Base-by-base conservation (phyloP, 1,140 invertebrate genomes). In the Tribolium castaneum region DNA sequence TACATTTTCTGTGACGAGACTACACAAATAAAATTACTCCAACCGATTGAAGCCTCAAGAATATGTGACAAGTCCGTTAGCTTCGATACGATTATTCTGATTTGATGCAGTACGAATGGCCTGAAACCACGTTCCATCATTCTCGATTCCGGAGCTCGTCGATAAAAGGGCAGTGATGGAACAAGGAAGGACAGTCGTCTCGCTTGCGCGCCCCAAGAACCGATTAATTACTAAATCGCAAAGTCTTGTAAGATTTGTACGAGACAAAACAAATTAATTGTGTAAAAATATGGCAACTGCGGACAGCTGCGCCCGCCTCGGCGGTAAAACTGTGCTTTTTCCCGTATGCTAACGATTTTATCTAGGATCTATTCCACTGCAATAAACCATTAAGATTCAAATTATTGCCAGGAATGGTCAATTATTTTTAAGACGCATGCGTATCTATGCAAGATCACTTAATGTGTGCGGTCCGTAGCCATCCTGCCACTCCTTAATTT, bases 401-500 rank as follows among this genome's bases (percentile, higher is more conserved):
- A 59, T 59, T 59, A 22, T 59, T 59, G 54, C 10, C 19, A 19
- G 54, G 1, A 59, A 19, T 6, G 54, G 16, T n/a, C 7, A 59
- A 66, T 35, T 66, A 35, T 34, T 34, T 66, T 66, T 35, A 66
- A 66, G 4, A 22, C 30, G 78, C 71, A 52, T 73, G 66, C 74
- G 77, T 79, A 81, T 81, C 80, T 70, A 16, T 22, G 66, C 59
- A 39, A 74, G 25, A 78, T 81, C 79, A 14, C 56, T 62, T 70
- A 80, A 52, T 70, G 76, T 81, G 80, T 81, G 78, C 66, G 80
- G 78, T 80, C 76, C 45, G 34, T 22, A 22, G 19, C 71, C 52
- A 78, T 71, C 66, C 66, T 35, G 52, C 74, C 80, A 79, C 76
- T 80, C 78, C 78, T 80, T 81, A 80, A 81, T 78, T 80, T 81